A percentile compares a stretch with the other conserved stretches of the same genome.
Conservation (phyloP, 2,888 invertebrate species). For the Pachydiplax longipennis region DNA sequence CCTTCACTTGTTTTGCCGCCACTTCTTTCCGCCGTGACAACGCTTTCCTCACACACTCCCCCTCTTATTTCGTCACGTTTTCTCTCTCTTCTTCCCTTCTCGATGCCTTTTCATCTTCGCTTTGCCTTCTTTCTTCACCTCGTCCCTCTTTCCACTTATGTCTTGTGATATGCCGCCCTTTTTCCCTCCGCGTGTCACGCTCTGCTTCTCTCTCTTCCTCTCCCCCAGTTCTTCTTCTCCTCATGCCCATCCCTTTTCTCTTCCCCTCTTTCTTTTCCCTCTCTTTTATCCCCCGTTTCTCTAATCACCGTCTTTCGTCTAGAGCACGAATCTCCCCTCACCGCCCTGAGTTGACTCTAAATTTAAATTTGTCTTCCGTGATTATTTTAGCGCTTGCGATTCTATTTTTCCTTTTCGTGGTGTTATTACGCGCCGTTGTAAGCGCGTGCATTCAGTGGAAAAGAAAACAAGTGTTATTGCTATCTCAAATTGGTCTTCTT, state of each 20-base stretch:
- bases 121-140: background rate
- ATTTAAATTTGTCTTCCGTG: too few species aligned
- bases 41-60: background rate
- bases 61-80: background rate
- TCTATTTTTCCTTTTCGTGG: too few species aligned
- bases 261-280: too few species aligned
- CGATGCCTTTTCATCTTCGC: background rate
- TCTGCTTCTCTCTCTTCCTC: background rate
- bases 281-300: background rate
- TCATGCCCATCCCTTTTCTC: background rate
- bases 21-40: background rate
- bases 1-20: too few species aligned
- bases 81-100: background rate
- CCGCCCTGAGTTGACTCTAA: background rate
- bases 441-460: too few species aligned
- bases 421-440: too few species aligned
- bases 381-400: too few species aligned
- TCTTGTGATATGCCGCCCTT: background rate
- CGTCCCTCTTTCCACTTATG: background rate
- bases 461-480: too few species aligned
- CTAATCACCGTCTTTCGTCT: background rate
- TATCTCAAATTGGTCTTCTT: too few species aligned
- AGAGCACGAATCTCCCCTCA: background rate
- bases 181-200: background rate
- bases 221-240: background rate